Base-by-base conservation (phyloP, 2,888 invertebrate species). In the Zaprionus lineosus region DNA sequence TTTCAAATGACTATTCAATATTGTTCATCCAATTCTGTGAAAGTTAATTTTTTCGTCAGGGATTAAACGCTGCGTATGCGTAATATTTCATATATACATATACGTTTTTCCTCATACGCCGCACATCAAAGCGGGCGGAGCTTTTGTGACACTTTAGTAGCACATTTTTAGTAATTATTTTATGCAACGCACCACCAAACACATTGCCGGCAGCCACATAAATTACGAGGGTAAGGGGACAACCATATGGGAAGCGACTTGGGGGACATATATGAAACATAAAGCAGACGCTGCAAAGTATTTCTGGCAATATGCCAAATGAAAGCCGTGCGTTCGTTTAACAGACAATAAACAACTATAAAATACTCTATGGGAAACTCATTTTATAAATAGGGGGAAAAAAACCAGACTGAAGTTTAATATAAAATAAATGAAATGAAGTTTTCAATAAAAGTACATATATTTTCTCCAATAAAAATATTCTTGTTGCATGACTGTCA, bases 301-400 rank as follows among this genome's bases (percentile, higher is more conserved):
- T 66, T 66, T 53, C 37, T 66, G 72, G 66, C 76, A 21, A 11
- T 21, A 19, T n/a, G 66, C 72, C 73, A 73, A 57, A 44, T 36
- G 47, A 47, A 37, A 62, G 8, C 24, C 4, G 1, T 6, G 2
- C 4, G 24, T 8, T 6, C 4, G 24, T 24, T 3, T 24, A n/a
- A n/a, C n/a, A n/a, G n/a, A n/a, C n/a, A n/a, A n/a, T n/a, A n/a
- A n/a, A 2, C 8, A 24, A 24, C 24, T 24, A 1, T 3, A 24
- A 24, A 24, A 24, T 24, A 24, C 24, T 4, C 4, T 24, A 4
- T 8, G n/a, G 24, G n/a, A n/a, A n/a, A n/a, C n/a, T n/a, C n/a
- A n/a, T n/a, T n/a, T n/a, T n/a, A n/a, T n/a, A n/a, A n/a, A n/a
- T n/a, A n/a, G n/a, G n/a, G n/a, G n/a, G n/a, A n/a, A n/a, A n/a